Evolutionary conservation across 2,888 invertebrate genomes (phyloP).

Genomic region (Scaptomyza parva): DNA sequence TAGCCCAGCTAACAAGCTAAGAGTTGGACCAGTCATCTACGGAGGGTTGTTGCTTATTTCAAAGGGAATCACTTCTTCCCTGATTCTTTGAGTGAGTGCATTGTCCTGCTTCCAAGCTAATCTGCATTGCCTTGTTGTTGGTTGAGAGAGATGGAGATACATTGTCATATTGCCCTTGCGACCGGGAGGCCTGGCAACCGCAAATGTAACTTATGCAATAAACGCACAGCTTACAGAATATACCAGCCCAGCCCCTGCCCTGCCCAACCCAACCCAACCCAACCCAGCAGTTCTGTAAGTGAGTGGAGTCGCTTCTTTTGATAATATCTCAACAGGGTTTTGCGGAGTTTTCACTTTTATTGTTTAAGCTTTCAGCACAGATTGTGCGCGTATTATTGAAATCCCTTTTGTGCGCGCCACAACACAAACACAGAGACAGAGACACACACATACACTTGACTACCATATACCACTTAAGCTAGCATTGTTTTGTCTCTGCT

Average conservation of each 20-base stretch:
- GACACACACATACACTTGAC: conserved; percentile 21
- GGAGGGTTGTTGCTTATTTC: conserved; percentile 61
- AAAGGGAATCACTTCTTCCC: conserved; percentile 48
- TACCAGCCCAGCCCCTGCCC: background rate
- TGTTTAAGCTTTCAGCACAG: conserved; percentile 79
- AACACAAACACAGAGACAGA: conserved; percentile 14
- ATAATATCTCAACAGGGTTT: conserved; percentile 65
- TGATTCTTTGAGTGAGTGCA: conserved; percentile 23
- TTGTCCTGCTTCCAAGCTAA: conserved; percentile 52
- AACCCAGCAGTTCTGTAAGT: too few species aligned
- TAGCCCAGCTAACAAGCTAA: background rate
- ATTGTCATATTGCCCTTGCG: conserved; percentile 54
- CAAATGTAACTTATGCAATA: conserved; percentile 42
- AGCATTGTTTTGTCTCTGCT: conserved; percentile 47
- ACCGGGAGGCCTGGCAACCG: conserved; percentile 41
- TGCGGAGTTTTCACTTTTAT: conserved; percentile 76
- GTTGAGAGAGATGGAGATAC: conserved; percentile 39
- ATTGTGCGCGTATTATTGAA: conserved; percentile 78
- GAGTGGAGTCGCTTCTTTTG: conserved; percentile 48
- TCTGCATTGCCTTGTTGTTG: conserved; percentile 71
- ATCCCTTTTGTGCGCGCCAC: conserved; percentile 67
- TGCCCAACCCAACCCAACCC: too few species aligned
- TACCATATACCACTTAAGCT: conserved; percentile 28
- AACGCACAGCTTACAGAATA: conserved; percentile 10
- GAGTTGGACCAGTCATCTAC: background rate